Evolutionary conservation across 2,797 vertebrate genomes (phyloP).

Genomic region (Siniperca scherzeri): DNA sequence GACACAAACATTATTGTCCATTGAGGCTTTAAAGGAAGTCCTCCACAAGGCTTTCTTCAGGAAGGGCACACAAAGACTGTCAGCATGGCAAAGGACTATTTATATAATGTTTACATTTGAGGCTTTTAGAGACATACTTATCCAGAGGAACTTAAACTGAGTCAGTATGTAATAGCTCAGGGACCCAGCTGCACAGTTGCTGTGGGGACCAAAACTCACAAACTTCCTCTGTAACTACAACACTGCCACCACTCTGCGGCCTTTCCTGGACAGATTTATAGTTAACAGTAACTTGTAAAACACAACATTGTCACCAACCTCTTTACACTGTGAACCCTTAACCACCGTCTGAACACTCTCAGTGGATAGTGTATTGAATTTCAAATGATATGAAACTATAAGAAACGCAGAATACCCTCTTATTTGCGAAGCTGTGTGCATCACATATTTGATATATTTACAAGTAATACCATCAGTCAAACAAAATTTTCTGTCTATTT

Average conservation of each 20-base stretch:
- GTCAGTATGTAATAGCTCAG: slow-evolving; percentile 27
- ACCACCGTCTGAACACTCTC: not conserved
- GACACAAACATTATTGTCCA: slow-evolving; percentile 35
- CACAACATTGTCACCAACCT: slow-evolving; percentile 12
- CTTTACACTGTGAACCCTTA: not conserved
- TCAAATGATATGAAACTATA: not conserved
- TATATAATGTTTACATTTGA: slow-evolving; percentile 63
- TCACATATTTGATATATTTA: not conserved
- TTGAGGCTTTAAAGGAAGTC: slow-evolving; percentile 33
- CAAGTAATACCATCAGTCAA: not conserved
- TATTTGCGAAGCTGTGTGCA: not conserved
- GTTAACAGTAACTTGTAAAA: slow-evolving; percentile 21
- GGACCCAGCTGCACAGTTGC: slow-evolving; percentile 44
- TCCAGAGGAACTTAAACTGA: slow-evolving; percentile 41
- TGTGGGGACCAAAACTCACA: slow-evolving; percentile 50
- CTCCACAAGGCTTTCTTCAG: slow-evolving; percentile 23
- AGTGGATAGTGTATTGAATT: not conserved
- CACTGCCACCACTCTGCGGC: slow-evolving; percentile 15
- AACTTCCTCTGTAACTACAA: slow-evolving; percentile 61
- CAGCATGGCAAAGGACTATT: slow-evolving; percentile 39
- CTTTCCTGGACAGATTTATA: slow-evolving; percentile 48
- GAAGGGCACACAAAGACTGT: slow-evolving; percentile 32
- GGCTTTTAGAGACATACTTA: slow-evolving; percentile 66
- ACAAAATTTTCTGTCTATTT: not conserved
- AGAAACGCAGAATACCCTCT: not conserved